phyloP scores from a whole-genome alignment of 2,113 vertebrate species.

The Xiphophorus maculatus region DNA sequence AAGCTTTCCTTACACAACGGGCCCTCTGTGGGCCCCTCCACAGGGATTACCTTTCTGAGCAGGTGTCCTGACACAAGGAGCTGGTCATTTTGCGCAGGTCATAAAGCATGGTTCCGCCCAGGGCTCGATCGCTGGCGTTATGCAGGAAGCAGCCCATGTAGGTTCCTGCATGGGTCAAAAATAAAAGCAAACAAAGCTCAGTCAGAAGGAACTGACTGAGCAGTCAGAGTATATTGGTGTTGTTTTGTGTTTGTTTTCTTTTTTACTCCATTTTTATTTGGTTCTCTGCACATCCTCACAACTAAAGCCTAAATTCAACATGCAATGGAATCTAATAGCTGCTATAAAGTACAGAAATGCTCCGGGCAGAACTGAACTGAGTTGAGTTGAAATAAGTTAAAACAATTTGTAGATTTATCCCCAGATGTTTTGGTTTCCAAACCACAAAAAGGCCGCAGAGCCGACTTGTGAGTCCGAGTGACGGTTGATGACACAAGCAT shows the following conservation, averaged over 20 bases:
- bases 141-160: conserved; percentile 93
- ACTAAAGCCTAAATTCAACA: not conserved
- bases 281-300: not conserved
- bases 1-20: conserved; percentile 69
- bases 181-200: not conserved
- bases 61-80: conserved; percentile 92
- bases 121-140: conserved; percentile 82
- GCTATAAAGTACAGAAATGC: not conserved
- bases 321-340: not conserved
- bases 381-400: too few relatives aligned
- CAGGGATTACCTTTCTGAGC: conserved; percentile 90
- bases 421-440: too few relatives aligned
- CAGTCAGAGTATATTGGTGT: too few relatives aligned
- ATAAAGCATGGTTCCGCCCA: conserved; percentile 94
- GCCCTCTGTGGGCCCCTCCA: conserved; percentile 59
- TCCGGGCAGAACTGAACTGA: too few relatives aligned
- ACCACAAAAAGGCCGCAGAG: too few relatives aligned
- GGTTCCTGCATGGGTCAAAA: conserved; percentile 73
- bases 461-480: too few relatives aligned
- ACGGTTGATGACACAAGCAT: too few relatives aligned
- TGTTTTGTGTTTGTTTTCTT: too few relatives aligned
- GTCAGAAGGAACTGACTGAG: not conserved
- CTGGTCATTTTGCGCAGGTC: conserved; percentile 96
- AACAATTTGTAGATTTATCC: too few relatives aligned
- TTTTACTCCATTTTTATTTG: not conserved